Evolutionary conservation across 2,113 vertebrate species (phyloP).

Genomic region (Varanus komodoensis): DNA sequence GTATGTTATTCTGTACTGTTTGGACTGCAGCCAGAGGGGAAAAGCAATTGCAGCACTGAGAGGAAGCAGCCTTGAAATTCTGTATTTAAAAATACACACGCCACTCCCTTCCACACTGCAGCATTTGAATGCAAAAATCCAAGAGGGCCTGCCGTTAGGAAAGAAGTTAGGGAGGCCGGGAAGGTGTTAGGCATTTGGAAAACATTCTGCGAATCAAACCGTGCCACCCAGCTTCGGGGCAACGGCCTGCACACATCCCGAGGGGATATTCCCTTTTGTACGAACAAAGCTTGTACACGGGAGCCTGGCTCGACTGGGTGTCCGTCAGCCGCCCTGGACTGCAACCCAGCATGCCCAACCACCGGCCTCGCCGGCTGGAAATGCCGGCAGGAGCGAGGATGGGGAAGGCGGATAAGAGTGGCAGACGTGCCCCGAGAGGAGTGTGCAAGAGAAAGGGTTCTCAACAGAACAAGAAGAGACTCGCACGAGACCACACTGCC

Average conservation of each 20-base stretch:
- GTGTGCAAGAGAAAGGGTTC: neutral
- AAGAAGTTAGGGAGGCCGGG: neutral
- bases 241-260: neutral
- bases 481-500: neutral
- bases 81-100: neutral
- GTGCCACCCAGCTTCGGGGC: neutral
- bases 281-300: neutral
- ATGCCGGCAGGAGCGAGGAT: neutral
- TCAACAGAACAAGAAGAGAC: neutral
- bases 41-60: neutral
- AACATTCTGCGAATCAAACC: neutral
- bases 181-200: neutral
- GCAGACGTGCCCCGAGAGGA: neutral
- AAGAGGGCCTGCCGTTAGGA: neutral
- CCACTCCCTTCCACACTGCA: neutral
- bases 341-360: neutral
- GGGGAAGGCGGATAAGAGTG: neutral
- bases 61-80: conserved; percentile 1
- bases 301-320: neutral
- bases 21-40: conserved; percentile 4
- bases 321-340: neutral
- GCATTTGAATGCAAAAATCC: neutral
- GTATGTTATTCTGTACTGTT: conserved; percentile 14
- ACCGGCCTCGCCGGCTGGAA: neutral
- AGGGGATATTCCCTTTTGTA: neutral